Evolutionary conservation across 2,113 vertebrate genomes (phyloP).

Genomic region (Entosphenus tridentatus): DNA sequence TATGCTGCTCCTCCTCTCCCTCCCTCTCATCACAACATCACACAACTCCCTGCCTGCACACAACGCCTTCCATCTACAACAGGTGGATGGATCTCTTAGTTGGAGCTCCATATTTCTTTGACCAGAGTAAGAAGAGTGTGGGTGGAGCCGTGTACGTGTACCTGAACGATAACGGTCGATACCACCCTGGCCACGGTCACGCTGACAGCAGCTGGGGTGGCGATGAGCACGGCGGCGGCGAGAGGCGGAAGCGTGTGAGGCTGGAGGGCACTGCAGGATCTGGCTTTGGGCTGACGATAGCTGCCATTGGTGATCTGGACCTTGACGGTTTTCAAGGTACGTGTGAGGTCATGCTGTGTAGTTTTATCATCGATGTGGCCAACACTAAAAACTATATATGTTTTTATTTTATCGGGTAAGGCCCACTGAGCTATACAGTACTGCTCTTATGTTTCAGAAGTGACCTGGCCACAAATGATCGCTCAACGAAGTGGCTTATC

Average conservation of each 20-base stretch:
- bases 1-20: no score
- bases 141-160: slow-evolving; percentile 73
- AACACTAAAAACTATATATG: no score
- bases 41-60: no score
- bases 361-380: no score
- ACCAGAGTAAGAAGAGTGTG: slow-evolving; percentile 48
- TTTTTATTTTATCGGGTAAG: no score
- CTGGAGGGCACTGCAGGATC: slow-evolving; percentile 62
- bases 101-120: slow-evolving; percentile 75
- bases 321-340: slow-evolving; percentile 54
- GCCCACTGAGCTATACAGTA: no score
- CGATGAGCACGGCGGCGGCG: slow-evolving; percentile 19
- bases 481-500: no score
- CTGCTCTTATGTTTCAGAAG: no score
- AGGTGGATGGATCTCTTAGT: slow-evolving; percentile 70
- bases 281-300: slow-evolving; percentile 58
- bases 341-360: background rate
- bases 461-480: no score
- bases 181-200: slow-evolving; percentile 27
- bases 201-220: slow-evolving; percentile 7
- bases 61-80: background rate
- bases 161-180: slow-evolving; percentile 49
- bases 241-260: slow-evolving; percentile 31
- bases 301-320: slow-evolving; percentile 46
- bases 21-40: no score